These are phyloP conservation scores for Sebastiscus albofasciatus DNA, from an alignment of 2,797 vertebrate species.

Conservation along the genomic window DNA sequence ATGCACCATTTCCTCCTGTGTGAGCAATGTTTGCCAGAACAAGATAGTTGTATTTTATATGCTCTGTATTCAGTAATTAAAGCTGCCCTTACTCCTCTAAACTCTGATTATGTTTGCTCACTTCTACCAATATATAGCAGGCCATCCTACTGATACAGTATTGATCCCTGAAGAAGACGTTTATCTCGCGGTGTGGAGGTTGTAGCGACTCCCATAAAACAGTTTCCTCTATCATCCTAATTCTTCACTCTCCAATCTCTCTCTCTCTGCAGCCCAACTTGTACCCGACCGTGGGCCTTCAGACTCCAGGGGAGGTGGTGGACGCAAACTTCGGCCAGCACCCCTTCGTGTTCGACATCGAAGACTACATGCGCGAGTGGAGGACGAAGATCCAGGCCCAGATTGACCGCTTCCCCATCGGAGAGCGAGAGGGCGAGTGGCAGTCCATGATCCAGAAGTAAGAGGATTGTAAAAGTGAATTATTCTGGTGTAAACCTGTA, in stretches of 20 bases:
- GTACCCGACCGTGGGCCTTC: constrained; percentile 96
- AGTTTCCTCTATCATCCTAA: neutral
- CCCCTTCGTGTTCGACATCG: constrained; percentile 97
- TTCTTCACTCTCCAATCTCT: neutral
- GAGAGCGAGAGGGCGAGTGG: constrained; percentile 96
- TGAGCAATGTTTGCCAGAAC: neutral
- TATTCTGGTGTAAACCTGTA: neutral
- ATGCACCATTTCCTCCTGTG: neutral
- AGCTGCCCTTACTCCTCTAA: too few species aligned
- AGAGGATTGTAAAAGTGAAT: constrained; percentile 52
- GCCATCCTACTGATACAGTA: too few species aligned
- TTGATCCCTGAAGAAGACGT: neutral
- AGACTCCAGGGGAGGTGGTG: constrained; percentile 98
- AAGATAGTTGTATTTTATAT: neutral
- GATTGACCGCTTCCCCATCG: constrained; percentile 93
- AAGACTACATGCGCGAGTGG: constrained; percentile 99
- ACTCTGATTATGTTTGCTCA: too few species aligned
- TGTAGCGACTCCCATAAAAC: neutral
- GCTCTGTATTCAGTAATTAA: too few species aligned
- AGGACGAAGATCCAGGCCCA: constrained; percentile 96
- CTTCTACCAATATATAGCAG: too few species aligned
- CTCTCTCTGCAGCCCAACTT: constrained; percentile 88
- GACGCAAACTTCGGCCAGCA: constrained; percentile 98
- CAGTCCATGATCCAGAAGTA: constrained; percentile 98
- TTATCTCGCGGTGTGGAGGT: neutral